Base-by-base conservation (phyloP, 1,140 invertebrate genomes). In the Conopomorpha cramerella region DNA sequence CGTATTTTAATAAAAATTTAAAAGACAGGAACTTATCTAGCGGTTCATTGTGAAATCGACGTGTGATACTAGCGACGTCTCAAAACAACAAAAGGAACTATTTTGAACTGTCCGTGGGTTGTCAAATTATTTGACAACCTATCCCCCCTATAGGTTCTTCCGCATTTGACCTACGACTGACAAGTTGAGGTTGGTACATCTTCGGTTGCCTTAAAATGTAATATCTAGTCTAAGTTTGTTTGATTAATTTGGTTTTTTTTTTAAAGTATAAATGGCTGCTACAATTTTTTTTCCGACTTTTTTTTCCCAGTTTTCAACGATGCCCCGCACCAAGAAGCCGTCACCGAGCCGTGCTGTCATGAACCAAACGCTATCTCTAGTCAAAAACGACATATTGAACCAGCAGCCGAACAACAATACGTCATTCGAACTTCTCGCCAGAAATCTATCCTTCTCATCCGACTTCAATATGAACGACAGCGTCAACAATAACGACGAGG, bases 291-390 rank as follows among this genome's bases (percentile, higher is more conserved):
- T 4, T 11, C 10, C 13, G 3, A 13, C 13, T 14, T 37, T 33
- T 39, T 63, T 56, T 31, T 65, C 61, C 30, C 45, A 82, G 80
- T 83, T 84, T 49, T 82, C 81, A 23, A 85, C 82, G 12, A 84
- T 84, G 76, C 82, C 83, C 26, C 71, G 80, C 46, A 70, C 72
- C 46, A 80, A 77, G 55, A 78, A 79, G 40, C 49, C 62, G 17
- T 68, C 68, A 23, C 57, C 73, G 3, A 64, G 62, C 31, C 66
- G 71, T 28, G 52, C 58, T 2, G 42, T 57, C 18, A 46, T 67
- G 53, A 67, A 68, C 51, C 53, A 73, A 42, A 57, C 62, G 3
- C 30, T 70, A 35, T 65, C 68, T 16, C 41, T 74, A 49, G 55
- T 76, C 36, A 64, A 74, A 34, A 61, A 74, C 38, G 67, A 73